Base-by-base conservation (phyloP, 2,888 invertebrate species). In the Melolontha melolontha region DNA sequence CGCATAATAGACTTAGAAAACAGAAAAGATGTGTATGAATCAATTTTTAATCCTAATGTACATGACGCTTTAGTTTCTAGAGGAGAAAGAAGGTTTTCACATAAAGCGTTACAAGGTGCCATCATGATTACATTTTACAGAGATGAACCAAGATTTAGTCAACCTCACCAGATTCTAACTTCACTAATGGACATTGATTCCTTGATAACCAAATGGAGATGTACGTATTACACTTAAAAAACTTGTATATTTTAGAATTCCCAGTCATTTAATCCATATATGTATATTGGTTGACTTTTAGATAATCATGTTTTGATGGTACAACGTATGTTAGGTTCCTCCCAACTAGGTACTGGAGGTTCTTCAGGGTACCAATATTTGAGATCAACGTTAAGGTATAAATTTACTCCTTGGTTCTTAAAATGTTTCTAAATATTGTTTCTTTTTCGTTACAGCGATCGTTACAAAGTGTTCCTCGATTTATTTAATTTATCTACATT, bases 321-420 rank as follows among this genome's bases (percentile, higher is more conserved):
- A 22, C 98, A 98, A 84, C 88, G 98, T 75, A 99, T 99, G 98
- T 95, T 99, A 75, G 99, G 99, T 0, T 95, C 96, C 0, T 96
- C 96, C 79, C 95, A 94, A 79, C 85, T 96, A 7, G 99, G 99
- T 16, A 98, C 98, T 0, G 99, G 98, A 12, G 98, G 99, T 2
- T 98, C 98, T 5, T 96, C 97, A 0, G 99, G 99, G 0, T 98
- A 99, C 85, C 97, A 98, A 80, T 99, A 99, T 82, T 88, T 99
- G 5, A 89, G 98, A 64, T 96, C 97, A 4, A 99, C 98, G 0
- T 88, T 98, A 73, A 96, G 97, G 97, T 97, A 85, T 70, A 42
- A 70, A 39, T 51, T 12, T 22, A 59, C 16, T 51, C 10, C 39
- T 51, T 70, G 44, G 27, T 40, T 14, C 40, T 52, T n/a, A 63